A percentile compares a stretch with the other conserved stretches of the same genome.
phyloP scores from a whole-genome alignment of 2,888 invertebrate species.

The Lamellibrachia satsuma region DNA sequence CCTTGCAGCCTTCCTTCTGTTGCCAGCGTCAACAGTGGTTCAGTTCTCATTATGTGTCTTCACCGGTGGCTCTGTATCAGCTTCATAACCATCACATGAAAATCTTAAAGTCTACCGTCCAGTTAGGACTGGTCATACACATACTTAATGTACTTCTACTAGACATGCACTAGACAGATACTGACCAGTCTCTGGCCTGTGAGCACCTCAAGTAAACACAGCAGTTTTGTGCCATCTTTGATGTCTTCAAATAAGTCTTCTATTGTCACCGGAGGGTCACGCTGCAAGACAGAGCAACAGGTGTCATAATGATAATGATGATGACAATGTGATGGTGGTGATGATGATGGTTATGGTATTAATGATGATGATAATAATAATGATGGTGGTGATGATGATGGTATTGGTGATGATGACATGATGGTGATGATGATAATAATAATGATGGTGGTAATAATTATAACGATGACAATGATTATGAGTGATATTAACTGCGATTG shows the following conservation, averaged over 20 bases:
- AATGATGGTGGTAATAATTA: no score
- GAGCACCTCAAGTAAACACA: slow-evolving; percentile 91
- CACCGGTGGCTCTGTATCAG: no score
- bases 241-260: slow-evolving; percentile 94
- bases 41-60: no score
- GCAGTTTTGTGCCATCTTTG: slow-evolving; percentile 91
- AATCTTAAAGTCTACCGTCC: no score
- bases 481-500: no score
- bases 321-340: not conserved
- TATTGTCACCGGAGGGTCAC: slow-evolving; percentile 90
- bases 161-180: slow-evolving; percentile 25
- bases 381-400: no score
- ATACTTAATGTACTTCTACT: not conserved
- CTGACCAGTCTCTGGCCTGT: slow-evolving; percentile 93
- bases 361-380: not conserved
- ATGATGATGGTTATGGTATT: not conserved
- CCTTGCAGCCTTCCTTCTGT: no score
- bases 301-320: not conserved
- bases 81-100: no score
- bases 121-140: not conserved
- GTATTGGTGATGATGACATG: no score
- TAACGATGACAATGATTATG: no score
- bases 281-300: slow-evolving; percentile 71
- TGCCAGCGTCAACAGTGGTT: no score
- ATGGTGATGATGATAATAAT: no score